Base-by-base conservation (phyloP, 2,797 vertebrate species). In the Sardinella longiceps region DNA sequence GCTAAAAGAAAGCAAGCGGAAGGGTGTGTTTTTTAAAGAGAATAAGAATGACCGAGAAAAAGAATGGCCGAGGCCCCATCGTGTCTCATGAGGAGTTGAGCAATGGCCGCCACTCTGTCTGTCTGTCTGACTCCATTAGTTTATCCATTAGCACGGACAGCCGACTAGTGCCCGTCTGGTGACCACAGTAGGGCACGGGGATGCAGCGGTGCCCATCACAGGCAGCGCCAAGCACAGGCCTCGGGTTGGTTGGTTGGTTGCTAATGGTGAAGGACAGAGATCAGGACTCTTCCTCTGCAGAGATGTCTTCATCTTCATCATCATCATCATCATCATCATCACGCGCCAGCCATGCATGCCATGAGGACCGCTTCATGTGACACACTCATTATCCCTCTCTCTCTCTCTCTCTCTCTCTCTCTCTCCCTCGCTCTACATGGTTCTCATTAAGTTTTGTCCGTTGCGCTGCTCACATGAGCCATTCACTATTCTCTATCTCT, bases 351-450 rank as follows among this genome's bases (percentile, higher is more conserved):
- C 6, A 66, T 1, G 28, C 60, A n/a, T 30, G 25, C 43, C 43
- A 66, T 2, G 0, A 11, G 3, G 60, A n/a, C 53, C 6, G 12
- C 53, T 77, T 70, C 74, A 84, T 63, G 66, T 33, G 39, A 46
- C 48, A 50, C 82, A 66, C 81, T 81, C 50, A 74, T 87, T 87
- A 84, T 80, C 85, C 81, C 84, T 82, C 77, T 66, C 25, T 11
- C 60, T 66, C 25, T 14, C 60, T n/a, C 20, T 66, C 9, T 1
- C n/a, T 66, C 25, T 66, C n/a, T 66, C 60, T 66, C 12, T 30
- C 25, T 66, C n/a, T 14, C 60, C 28, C n/a, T 28, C 58, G 7
- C 43, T 2, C 43, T 43, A 43, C 10, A 25, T 43, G 43, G 43
- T 43, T 43, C 43, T 43, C 43, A 43, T 43, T 43, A 0, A 7